Percentiles rank a stretch among this genome's conserved stretches.
Evolutionary conservation across 2,888 invertebrate species (phyloP).

Genomic region (Ophonus ardosiacus): DNA sequence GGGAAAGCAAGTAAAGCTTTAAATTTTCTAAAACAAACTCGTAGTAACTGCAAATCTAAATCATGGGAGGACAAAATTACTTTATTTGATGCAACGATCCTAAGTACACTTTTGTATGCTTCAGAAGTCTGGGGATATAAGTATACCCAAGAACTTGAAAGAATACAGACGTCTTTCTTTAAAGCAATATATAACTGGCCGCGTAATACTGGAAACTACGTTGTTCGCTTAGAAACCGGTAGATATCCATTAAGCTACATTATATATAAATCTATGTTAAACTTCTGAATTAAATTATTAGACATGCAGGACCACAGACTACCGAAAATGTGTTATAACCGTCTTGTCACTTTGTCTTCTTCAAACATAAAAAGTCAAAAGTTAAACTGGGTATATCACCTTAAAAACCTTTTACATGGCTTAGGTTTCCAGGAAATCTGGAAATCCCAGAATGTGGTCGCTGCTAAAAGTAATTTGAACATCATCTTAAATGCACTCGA

Average conservation of each 20-base stretch:
- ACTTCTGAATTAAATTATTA: not conserved
- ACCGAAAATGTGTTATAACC: not conserved
- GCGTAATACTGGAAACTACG: not conserved
- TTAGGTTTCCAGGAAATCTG: not conserved
- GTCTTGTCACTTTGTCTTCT: not conserved
- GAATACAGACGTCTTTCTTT: not conserved
- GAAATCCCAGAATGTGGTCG: not conserved
- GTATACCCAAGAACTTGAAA: not conserved
- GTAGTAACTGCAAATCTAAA: not conserved
- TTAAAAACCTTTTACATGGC: not conserved
- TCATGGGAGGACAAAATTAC: not conserved
- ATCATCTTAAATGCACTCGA: not conserved
- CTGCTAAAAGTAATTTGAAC: conserved; percentile 34
- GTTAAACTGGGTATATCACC: not conserved
- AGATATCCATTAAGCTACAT: not conserved
- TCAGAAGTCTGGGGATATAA: not conserved
- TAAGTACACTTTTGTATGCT: not conserved
- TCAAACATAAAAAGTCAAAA: not conserved
- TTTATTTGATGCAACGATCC: not conserved
- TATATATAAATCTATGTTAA: not conserved
- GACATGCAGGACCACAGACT: not conserved
- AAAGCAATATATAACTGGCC: conserved; percentile 5
- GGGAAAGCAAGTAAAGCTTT: conserved; percentile 4
- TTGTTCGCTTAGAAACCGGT: not conserved
- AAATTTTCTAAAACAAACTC: not conserved